Percentiles rank a stretch among this genome's conserved stretches.
phyloP scores from a whole-genome alignment of 2,797 vertebrate genomes.

The Eospalax fontanierii region DNA sequence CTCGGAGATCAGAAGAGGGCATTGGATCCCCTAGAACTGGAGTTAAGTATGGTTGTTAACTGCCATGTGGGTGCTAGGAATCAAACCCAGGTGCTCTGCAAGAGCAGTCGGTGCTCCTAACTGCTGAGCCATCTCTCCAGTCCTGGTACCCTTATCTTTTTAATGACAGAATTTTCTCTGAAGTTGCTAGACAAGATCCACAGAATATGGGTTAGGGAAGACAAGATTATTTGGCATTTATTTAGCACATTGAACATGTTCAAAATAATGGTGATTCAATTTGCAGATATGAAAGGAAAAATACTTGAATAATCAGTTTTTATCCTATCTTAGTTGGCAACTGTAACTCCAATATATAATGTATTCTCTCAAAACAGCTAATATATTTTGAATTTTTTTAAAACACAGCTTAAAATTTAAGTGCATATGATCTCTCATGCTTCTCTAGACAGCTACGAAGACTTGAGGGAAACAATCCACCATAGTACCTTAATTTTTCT shows the following conservation, averaged over 20 bases:
- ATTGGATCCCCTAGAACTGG: too few relatives aligned
- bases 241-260: conserved; percentile 63
- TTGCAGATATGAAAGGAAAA: conserved; percentile 73
- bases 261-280: conserved; percentile 45
- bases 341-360: neutral
- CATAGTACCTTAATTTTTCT: conserved; percentile 25
- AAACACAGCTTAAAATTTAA: conserved; percentile 63
- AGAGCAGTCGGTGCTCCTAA: too few relatives aligned
- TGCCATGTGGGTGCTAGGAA: too few relatives aligned
- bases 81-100: too few relatives aligned
- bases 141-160: conserved; percentile 36
- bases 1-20: too few relatives aligned
- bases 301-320: conserved; percentile 56
- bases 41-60: too few relatives aligned
- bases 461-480: conserved; percentile 15
- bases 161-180: conserved; percentile 81
- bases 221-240: conserved; percentile 76
- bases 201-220: conserved; percentile 76
- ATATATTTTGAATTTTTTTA: neutral
- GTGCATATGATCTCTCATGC: conserved; percentile 19
- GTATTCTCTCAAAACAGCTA: conserved; percentile 28
- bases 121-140: too few relatives aligned
- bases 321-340: conserved; percentile 66
- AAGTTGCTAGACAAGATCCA: conserved; percentile 74
- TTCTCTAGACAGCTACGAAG: conserved; percentile 31